phyloP scores from a whole-genome alignment of 2,888 invertebrate species.

The Loripinus fragilis region DNA sequence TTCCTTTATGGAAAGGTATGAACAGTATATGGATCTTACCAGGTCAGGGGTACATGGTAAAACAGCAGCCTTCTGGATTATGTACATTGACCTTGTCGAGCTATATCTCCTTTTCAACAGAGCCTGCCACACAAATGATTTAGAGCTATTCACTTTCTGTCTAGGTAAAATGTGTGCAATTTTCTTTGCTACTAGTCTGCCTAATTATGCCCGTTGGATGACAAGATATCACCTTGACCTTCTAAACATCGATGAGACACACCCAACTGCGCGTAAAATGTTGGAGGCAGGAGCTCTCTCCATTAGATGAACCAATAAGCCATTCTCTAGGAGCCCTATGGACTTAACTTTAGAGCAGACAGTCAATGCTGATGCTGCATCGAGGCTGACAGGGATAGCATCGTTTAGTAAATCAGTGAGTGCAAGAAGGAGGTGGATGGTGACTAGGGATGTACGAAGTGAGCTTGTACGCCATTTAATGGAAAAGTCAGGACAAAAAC shows the following conservation, averaged over 20 bases:
- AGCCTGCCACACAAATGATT: conserved; percentile 47
- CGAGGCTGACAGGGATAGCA: conserved; percentile 25
- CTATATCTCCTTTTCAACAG: conserved; percentile 32
- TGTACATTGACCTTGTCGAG: too few species aligned
- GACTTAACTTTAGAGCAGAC: conserved; percentile 32
- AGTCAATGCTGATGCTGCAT: conserved; percentile 37
- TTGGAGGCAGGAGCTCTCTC: conserved; percentile 25
- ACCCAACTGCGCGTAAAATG: not conserved
- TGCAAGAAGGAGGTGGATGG: conserved; percentile 27
- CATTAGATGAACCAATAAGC: not conserved
- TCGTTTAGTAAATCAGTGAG: conserved; percentile 1
- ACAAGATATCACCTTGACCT: conserved; percentile 50
- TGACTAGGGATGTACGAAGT: conserved; percentile 22
- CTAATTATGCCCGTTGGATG: conserved; percentile 61
- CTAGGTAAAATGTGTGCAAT: conserved; percentile 25
- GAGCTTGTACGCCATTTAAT: not conserved
- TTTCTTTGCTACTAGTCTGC: conserved; percentile 51
- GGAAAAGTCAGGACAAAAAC: not conserved
- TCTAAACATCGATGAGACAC: conserved; percentile 16
- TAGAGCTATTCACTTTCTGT: conserved; percentile 40
- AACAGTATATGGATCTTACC: conserved; percentile 23
- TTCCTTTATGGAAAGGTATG: conserved; percentile 3
- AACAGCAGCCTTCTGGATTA: conserved; percentile 56
- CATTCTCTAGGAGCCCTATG: conserved; percentile 25
- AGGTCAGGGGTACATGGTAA: conserved; percentile 41